phyloP scores from a whole-genome alignment of 1,140 invertebrate genomes.

The Caenorhabditis brenneri region DNA sequence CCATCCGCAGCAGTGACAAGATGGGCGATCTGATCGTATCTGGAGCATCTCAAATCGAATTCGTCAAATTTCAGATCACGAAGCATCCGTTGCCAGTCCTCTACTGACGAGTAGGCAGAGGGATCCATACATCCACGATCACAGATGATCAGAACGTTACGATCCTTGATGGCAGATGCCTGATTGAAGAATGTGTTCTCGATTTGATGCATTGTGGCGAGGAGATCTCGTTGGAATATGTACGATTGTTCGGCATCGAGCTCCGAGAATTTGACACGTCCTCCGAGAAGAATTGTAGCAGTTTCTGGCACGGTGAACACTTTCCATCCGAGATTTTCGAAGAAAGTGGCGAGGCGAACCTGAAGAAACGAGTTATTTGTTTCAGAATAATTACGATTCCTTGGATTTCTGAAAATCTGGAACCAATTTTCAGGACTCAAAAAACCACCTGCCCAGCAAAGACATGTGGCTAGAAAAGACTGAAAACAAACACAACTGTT shows the following conservation, averaged over 20 bases:
- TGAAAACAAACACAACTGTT: too few species aligned
- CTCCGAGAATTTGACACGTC: slow-evolving; percentile 92
- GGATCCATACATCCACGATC: slow-evolving; percentile 77
- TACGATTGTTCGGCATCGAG: slow-evolving; percentile 84
- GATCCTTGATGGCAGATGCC: slow-evolving; percentile 75
- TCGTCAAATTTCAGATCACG: slow-evolving; percentile 86
- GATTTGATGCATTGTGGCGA: slow-evolving; percentile 95
- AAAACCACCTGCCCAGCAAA: too few species aligned
- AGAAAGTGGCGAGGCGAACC: slow-evolving; percentile 91
- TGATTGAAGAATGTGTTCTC: slow-evolving; percentile 91
- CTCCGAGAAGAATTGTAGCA: slow-evolving; percentile 90
- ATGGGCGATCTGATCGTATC: slow-evolving; percentile 83
- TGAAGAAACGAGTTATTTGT: slow-evolving; percentile 73
- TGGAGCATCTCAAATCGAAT: slow-evolving; percentile 82
- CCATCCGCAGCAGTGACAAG: slow-evolving; percentile 86
- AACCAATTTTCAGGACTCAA: too few species aligned
- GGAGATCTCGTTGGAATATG: slow-evolving; percentile 94
- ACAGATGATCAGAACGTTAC: slow-evolving; percentile 85
- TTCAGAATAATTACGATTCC: background rate
- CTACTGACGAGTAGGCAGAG: slow-evolving; percentile 79
- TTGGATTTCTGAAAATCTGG: too few species aligned
- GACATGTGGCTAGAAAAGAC: too few species aligned
- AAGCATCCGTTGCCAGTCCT: slow-evolving; percentile 91
- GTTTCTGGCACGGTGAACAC: slow-evolving; percentile 98
- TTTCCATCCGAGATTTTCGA: slow-evolving; percentile 99